Evolutionary conservation across 2,797 vertebrate species (phyloP), one percentile per base, ranked within the genome.

Genomic region (Myoxocephalus aenaeus): DNA sequence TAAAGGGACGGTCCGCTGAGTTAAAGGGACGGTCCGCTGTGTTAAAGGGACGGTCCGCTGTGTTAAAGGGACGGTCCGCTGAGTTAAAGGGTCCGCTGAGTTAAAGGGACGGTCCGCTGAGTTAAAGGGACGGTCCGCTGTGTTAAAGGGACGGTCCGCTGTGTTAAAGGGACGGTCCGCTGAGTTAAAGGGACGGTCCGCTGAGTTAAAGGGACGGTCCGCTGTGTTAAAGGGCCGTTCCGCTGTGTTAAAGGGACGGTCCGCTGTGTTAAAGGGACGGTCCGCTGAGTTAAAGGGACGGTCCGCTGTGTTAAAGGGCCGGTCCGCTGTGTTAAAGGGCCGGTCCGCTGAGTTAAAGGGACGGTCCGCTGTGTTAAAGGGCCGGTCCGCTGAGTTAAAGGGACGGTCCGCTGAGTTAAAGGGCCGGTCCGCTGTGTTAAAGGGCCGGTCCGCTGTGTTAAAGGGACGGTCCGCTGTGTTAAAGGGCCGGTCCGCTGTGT

Each of bases 181-280:
- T 1, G 3, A 20, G 1, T 70, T 61, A 70, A 81, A 74, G 67
- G 66, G 63, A 7, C 58, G 0, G 50, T 10, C 2, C 8, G 1
- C 17, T n/a, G 17, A 57, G 1, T 70, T 53, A 54, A 83, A 82
- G 65, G 67, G 65, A 32, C 29, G 0, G 57, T 53, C 10, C 9
- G 2, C 2, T 22, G 10, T 0, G 0, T 64, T 38, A 51, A 59
- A 17, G 48, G 25, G 50, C 17, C 7, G 0, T 17, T 9, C 5
- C 3, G 3, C 3, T 46, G 20, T 8, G 4, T 59, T 57, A 29
- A 62, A 54, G 64, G 40, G 40, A 13, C 12, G 12, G 40, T 42
- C 40, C 3, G 40, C 0, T 67, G 75, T 77, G n/a, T 86, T 59
- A 75, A 81, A 91, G 73, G 75, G 75, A 62, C 44, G 2, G 44